Base-by-base conservation (phyloP, 2,888 invertebrate species). In the Acanthosoma haemorrhoidale region DNA sequence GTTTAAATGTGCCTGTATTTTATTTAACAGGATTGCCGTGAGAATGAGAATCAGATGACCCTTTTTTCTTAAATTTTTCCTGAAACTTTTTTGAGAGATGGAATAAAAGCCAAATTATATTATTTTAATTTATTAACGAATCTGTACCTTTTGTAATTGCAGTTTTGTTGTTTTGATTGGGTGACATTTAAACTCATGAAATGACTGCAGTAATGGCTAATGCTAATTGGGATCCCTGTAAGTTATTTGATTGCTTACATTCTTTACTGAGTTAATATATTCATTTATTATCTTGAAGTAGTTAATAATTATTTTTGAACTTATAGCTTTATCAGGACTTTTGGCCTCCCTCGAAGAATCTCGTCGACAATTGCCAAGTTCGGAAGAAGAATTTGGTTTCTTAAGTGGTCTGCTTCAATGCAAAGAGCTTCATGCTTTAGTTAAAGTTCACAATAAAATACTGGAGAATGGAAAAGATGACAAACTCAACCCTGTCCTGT, bases 401-500 rank as follows among this genome's bases (percentile, higher is more conserved):
- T 84, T 94, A 11, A 91, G 88, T 80, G 90, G 90, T 75, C 82
- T 94, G 63, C 82, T 95, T 61, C 91, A 91, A 79, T 93, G 92
- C 5, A 91, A 90, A 80, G 92, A 94, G 79, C 84, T 95, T 1
- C 91, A 94, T 81, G 94, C 94, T 34, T 83, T 95, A 75, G 92
- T 94, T 31, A 91, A 92, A 82, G 93, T 94, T 72, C 94, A 94
- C 80, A 93, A 93, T 79, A 92, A 91, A 81, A 92, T 93, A 76
- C 85, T 90, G 71, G 89, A 88, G 76, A 90, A 90, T 81, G 89
- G 90, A 68, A 88, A 90, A 77, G 91, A 92, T 83, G 92, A 92
- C 77, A 89, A 89, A 76, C 88, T 92, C 78, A 91, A 89, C 77
- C 93, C 94, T 0, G 83, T 92, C 61, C 83, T 94, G 6, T 93